Conservation (phyloP, 1,140 invertebrate species). For the Heliconius hewitsoni region DNA sequence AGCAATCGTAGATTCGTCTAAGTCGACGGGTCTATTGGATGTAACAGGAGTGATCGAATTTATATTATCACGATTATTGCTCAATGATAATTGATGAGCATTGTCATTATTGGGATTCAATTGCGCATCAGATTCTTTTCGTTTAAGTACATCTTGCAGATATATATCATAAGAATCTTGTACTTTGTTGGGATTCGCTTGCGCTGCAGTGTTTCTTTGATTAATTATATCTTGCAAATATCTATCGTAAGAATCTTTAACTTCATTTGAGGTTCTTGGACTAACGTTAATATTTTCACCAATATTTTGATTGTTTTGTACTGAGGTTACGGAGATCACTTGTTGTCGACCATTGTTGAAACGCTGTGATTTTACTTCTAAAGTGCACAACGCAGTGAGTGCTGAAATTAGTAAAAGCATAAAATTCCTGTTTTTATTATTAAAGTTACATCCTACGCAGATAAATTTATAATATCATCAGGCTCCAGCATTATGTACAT, state of each 20-base stretch:
- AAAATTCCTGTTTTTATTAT: no score
- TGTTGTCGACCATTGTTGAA: conserved; percentile 8
- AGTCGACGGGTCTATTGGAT: neutral
- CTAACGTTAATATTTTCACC: neutral
- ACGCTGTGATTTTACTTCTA: conserved; percentile 8
- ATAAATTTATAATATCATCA: neutral
- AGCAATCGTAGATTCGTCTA: conserved; percentile 22
- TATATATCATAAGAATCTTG: conserved; percentile 24
- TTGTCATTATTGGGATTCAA: neutral
- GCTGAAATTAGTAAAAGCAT: conserved; percentile 15
- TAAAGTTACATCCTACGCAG: neutral
- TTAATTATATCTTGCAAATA: conserved; percentile 16
- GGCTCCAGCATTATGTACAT: neutral
- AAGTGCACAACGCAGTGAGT: conserved; percentile 16
- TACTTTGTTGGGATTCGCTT: neutral
- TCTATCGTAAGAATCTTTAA: conserved; percentile 18
- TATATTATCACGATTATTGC: conserved; percentile 1
- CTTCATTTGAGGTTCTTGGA: neutral
- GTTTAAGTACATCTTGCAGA: conserved; percentile 13
- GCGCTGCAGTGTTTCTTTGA: neutral
- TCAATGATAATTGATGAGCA: neutral
- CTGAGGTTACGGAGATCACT: neutral
- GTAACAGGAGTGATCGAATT: conserved; percentile 17
- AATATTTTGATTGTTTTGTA: neutral
- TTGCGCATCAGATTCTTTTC: neutral